These are phyloP conservation scores for Helarctos malayanus DNA, from an alignment of 2,797 vertebrate species.

Conservation along the genomic window DNA sequence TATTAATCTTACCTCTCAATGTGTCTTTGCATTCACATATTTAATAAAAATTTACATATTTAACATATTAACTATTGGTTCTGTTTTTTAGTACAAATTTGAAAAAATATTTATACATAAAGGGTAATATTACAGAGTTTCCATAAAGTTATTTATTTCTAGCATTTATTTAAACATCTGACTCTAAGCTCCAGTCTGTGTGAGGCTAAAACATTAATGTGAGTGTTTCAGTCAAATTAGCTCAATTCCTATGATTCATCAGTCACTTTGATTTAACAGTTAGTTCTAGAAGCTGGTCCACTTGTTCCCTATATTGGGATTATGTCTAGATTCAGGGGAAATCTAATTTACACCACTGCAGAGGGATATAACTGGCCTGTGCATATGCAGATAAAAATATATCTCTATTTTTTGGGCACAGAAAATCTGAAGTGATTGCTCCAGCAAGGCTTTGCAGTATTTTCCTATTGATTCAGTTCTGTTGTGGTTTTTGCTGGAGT, in stretches of 20 bases:
- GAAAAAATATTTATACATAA: not conserved
- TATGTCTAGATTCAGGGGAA: not conserved
- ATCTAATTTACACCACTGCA: not conserved
- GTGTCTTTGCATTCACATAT: not conserved
- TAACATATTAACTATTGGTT: not conserved
- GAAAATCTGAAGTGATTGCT: not conserved
- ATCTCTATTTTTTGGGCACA: not conserved
- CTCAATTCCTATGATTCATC: not conserved
- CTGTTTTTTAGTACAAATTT: not conserved
- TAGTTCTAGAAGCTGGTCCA: not conserved
- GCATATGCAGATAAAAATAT: conserved; percentile 61
- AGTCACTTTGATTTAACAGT: not conserved
- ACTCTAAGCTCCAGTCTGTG: not conserved
- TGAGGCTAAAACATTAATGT: not conserved
- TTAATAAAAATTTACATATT: not conserved
- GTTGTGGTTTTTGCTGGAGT: not conserved
- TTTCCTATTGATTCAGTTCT: conserved; percentile 16
- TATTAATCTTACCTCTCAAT: not conserved
- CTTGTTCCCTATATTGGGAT: not conserved
- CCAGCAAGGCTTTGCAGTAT: not conserved
- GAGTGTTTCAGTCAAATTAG: not conserved
- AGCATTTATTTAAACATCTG: not conserved
- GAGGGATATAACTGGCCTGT: not conserved
- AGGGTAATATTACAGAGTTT: not conserved
- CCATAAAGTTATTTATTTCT: not conserved